Conservation (phyloP, 2,888 invertebrate genomes). For the Melangyna quadrimaculata region DNA sequence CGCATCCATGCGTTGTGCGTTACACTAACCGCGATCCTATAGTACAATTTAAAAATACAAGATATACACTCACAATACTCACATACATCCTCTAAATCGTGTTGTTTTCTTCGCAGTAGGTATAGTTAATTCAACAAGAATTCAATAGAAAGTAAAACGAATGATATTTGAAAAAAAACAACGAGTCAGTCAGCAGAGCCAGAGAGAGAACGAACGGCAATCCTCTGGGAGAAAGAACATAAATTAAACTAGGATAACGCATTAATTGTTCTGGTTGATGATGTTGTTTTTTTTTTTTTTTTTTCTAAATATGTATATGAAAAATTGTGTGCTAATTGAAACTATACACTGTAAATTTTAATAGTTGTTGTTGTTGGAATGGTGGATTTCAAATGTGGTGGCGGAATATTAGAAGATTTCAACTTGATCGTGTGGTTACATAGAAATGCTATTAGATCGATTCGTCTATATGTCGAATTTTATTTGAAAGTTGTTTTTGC, state of each 20-base stretch:
- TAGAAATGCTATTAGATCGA: not conserved
- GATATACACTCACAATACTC: not conserved
- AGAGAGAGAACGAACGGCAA: not conserved
- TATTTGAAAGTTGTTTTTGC: not conserved
- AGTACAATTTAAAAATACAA: not conserved
- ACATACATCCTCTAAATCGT: not conserved
- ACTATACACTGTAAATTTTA: conserved; percentile 37
- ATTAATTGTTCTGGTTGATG: conserved; percentile 52
- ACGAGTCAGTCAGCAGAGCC: too few relatives aligned
- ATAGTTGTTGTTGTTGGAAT: conserved; percentile 1
- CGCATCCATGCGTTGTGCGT: conserved; percentile 63
- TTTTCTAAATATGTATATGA: not conserved
- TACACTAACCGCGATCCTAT: conserved; percentile 63
- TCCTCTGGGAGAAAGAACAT: conserved; percentile 31
- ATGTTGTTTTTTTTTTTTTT: too few relatives aligned
- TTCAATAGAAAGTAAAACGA: conserved; percentile 50
- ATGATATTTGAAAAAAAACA: too few relatives aligned
- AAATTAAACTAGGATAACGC: conserved; percentile 63
- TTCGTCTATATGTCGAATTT: not conserved
- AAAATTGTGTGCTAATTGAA: conserved; percentile 44
- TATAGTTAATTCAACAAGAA: conserved; percentile 54
- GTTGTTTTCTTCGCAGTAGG: conserved; percentile 8
- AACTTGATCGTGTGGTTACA: not conserved
- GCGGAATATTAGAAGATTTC: conserved; percentile 10
- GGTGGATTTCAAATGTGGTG: conserved; percentile 6